phyloP scores from a whole-genome alignment of 2,888 invertebrate genomes.

The Eristalis arbustorum region DNA sequence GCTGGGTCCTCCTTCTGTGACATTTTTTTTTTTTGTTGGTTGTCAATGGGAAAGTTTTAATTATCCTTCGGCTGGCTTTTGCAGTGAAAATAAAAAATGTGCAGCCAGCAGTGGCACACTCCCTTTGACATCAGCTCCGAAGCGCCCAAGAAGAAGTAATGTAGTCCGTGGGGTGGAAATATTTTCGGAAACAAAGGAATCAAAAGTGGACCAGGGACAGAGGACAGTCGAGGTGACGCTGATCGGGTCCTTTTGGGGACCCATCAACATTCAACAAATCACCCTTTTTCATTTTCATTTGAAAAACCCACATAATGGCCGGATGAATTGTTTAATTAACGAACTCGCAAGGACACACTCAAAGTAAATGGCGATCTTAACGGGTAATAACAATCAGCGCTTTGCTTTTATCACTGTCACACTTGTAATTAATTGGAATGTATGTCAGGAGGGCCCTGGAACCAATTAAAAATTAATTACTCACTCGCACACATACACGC shows the following conservation, averaged over 20 bases:
- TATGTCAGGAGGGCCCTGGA: neutral
- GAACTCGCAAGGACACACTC: constrained; percentile 44
- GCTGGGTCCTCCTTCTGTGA: neutral
- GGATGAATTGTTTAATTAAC: constrained; percentile 55
- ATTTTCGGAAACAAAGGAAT: neutral
- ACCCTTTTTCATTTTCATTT: neutral
- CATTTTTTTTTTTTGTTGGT: neutral
- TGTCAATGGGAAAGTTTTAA: constrained; percentile 31
- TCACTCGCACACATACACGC: constrained; percentile 16
- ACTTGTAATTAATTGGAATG: constrained; percentile 65
- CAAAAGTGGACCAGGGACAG: neutral
- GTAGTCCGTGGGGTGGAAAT: neutral
- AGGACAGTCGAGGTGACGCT: neutral
- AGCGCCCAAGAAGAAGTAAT: neutral
- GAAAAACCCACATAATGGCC: neutral
- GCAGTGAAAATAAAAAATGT: constrained; percentile 12
- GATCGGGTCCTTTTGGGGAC: neutral
- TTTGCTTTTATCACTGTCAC: constrained; percentile 57
- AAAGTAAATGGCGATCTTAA: constrained; percentile 44
- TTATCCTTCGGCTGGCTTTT: constrained; percentile 43
- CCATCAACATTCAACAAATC: neutral
- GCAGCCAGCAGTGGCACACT: neutral
- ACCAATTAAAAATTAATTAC: constrained; percentile 56
- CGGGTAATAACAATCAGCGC: constrained; percentile 44
- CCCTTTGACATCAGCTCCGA: neutral